phyloP scores from a whole-genome alignment of 2,113 vertebrate genomes.

The Tympanuchus pallidicinctus region DNA sequence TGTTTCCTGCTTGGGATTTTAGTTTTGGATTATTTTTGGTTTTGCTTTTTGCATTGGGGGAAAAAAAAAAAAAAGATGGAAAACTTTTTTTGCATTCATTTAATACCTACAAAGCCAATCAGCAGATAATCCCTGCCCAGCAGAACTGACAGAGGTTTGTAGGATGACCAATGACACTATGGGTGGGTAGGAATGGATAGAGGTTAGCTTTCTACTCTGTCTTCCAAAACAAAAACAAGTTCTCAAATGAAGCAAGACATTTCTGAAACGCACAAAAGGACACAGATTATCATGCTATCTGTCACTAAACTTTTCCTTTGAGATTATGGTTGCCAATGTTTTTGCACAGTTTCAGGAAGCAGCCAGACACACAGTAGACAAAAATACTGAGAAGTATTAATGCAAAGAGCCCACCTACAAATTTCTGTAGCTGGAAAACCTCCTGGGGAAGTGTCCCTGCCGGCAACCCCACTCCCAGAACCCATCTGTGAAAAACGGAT shows the following conservation, averaged over 20 bases:
- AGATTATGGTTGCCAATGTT: not conserved
- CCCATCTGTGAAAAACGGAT: not conserved
- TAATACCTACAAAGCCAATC: not conserved
- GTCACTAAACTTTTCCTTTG: not conserved
- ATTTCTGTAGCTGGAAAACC: not conserved
- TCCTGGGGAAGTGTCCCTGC: not conserved
- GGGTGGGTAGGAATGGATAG: not conserved
- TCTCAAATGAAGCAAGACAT: not conserved
- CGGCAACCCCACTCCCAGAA: not conserved
- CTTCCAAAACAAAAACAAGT: not conserved
- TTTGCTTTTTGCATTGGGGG: not conserved
- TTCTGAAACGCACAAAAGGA: not conserved
- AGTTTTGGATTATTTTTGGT: not conserved
- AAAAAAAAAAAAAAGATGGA: not conserved
- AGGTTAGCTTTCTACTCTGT: not conserved
- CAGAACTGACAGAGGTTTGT: not conserved
- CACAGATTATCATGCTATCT: not conserved
- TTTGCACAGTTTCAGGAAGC: not conserved
- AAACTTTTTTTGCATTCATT: not conserved
- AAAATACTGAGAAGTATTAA: not conserved
- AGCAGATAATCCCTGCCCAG: constrained; percentile 3
- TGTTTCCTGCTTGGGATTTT: not conserved
- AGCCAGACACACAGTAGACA: not conserved
- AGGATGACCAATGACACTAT: not conserved
- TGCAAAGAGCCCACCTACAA: not conserved